phyloP scores from a whole-genome alignment of 2,797 vertebrate species.

The Pteronotus mesoamericanus region DNA sequence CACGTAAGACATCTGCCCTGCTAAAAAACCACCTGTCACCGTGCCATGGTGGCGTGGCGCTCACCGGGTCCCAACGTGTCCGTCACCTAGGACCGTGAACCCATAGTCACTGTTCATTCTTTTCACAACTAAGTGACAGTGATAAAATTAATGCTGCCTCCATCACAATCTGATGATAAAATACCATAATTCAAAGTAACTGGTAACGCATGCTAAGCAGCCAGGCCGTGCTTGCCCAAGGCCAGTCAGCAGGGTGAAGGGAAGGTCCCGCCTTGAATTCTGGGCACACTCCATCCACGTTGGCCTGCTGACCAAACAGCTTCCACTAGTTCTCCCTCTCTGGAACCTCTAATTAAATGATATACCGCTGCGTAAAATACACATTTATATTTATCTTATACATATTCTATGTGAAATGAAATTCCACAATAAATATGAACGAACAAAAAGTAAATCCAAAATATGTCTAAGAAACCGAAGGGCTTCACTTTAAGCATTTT shows the following conservation, averaged over 20 bases:
- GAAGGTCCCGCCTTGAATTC: neutral
- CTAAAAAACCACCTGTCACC: neutral
- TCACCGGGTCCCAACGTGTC: neutral
- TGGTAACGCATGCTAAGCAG: neutral
- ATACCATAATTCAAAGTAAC: neutral
- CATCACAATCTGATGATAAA: neutral
- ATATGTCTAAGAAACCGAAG: neutral
- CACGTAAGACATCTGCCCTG: neutral
- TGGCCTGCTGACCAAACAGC: neutral
- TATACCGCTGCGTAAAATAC: neutral
- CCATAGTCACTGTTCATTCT: neutral
- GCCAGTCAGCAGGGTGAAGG: neutral
- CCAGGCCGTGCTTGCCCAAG: neutral
- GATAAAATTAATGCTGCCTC: neutral
- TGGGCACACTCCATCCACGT: neutral
- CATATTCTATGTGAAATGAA: neutral
- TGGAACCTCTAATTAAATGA: neutral
- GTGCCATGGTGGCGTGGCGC: fast-evolving
- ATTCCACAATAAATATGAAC: neutral
- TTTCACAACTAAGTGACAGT: neutral
- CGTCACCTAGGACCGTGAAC: neutral
- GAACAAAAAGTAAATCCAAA: neutral
- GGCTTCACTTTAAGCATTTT: neutral
- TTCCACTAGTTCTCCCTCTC: neutral
- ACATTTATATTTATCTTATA: neutral